Evolutionary conservation across 1,140 invertebrate genomes (phyloP).

Genomic region (Eumeta japonica): DNA sequence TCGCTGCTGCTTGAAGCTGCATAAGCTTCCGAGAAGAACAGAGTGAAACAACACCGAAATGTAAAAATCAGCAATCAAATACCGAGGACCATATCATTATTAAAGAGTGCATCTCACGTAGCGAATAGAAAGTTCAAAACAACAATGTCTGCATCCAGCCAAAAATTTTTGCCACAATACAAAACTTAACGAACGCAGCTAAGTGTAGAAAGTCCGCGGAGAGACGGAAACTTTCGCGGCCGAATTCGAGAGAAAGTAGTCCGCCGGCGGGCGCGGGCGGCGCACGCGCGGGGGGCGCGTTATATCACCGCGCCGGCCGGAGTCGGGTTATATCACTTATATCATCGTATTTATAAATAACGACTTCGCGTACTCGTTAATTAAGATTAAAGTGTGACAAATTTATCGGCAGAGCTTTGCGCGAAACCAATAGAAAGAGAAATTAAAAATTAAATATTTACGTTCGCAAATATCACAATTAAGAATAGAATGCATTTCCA

Average conservation of each 20-base stretch:
- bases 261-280: no score
- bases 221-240: conserved; percentile 55
- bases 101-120: neutral
- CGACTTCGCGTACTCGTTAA: no score
- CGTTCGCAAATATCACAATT: no score
- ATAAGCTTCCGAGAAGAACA: no score
- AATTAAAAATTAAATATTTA: no score
- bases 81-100: neutral
- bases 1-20: neutral
- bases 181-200: conserved; percentile 25
- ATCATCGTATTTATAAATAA: no score
- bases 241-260: conserved; percentile 56
- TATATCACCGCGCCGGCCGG: conserved; percentile 47
- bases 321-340: conserved; percentile 41
- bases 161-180: neutral
- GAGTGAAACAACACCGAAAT: neutral
- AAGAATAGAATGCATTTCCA: no score
- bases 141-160: neutral
- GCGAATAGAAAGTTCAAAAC: neutral
- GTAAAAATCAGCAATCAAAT: neutral
- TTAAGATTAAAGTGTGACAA: no score
- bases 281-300: conserved; percentile 42
- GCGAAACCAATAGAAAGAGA: no score
- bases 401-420: no score
- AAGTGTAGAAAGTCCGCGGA: conserved; percentile 49